Percentiles rank a stretch among this genome's conserved stretches.
phyloP scores from a whole-genome alignment of 2,888 invertebrate species.

The Teinopalpus imperialis region DNA sequence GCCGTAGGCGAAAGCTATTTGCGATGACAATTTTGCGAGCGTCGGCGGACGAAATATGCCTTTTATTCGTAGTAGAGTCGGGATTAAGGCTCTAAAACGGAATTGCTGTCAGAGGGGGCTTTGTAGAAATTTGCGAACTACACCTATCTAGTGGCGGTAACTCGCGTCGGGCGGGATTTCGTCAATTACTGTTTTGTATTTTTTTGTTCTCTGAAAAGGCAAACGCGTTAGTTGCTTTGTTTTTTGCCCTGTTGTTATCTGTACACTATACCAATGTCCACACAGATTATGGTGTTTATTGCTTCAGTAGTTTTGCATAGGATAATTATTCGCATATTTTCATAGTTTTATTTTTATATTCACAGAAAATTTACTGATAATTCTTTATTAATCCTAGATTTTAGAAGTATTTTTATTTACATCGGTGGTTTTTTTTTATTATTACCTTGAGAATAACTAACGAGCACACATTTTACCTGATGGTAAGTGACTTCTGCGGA shows the following conservation, averaged over 20 bases:
- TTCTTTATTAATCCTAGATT: no score
- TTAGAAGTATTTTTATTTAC: no score
- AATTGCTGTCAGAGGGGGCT: conserved; percentile 73
- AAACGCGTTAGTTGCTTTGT: conserved; percentile 16
- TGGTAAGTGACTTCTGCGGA: no score
- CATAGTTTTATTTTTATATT: no score
- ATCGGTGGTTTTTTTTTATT: no score
- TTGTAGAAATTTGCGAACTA: conserved; percentile 69
- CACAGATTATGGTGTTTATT: no score
- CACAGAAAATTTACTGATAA: no score
- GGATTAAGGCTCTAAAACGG: conserved; percentile 80
- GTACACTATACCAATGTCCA: no score
- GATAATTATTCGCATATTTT: no score
- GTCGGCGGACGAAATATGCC: conserved; percentile 80
- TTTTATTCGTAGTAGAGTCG: conserved; percentile 77
- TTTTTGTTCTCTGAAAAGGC: conserved; percentile 22
- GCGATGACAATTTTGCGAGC: conserved; percentile 81
- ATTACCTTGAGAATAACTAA: no score
- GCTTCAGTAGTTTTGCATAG: no score
- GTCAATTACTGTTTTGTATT: conserved; percentile 23
- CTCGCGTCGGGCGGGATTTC: conserved; percentile 29
- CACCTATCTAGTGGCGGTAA: conserved; percentile 49
- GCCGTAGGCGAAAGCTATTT: conserved; percentile 78
- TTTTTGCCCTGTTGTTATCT: neutral
- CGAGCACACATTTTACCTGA: no score